Conservation (phyloP, 1,140 invertebrate species). For the Elymnias hypermnestra region DNA sequence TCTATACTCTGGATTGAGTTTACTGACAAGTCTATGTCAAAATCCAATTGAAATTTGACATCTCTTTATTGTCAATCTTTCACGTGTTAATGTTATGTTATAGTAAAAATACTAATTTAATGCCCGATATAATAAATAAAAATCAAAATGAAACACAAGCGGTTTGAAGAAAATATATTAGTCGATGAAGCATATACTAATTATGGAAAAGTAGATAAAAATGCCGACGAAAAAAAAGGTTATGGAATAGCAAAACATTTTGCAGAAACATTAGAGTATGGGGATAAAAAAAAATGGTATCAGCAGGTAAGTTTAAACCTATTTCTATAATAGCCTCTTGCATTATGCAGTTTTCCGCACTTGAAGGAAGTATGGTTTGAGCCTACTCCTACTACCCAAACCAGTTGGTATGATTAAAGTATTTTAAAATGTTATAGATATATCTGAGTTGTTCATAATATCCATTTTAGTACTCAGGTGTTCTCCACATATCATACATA, state of each 20-base stretch:
- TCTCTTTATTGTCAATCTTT: background rate
- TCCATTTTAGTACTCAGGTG: too few species aligned
- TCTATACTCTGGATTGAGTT: too few species aligned
- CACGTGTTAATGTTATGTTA: conserved; percentile 14
- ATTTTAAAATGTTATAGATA: too few species aligned
- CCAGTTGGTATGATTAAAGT: too few species aligned
- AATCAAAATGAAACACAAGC: conserved; percentile 70
- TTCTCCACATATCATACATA: too few species aligned
- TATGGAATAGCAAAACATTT: conserved; percentile 66
- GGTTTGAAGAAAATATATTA: conserved; percentile 71
- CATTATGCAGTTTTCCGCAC: too few species aligned
- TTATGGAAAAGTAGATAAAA: conserved; percentile 57
- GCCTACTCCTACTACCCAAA: too few species aligned
- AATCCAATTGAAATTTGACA: background rate
- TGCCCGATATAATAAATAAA: background rate
- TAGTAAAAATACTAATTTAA: background rate
- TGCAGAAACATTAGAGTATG: conserved; percentile 65
- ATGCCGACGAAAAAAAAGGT: conserved; percentile 60
- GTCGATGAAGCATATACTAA: conserved; percentile 67
- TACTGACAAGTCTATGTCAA: background rate
- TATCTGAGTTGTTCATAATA: too few species aligned
- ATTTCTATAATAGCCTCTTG: background rate
- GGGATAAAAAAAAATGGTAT: conserved; percentile 71
- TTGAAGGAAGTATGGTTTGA: too few species aligned
- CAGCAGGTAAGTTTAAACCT: conserved; percentile 47